A percentile compares a stretch with the other conserved stretches of the same genome.
These are phyloP conservation scores for Pogonomyrmex californicus DNA, from an alignment of 1,140 invertebrate species.

Conservation along the genomic window DNA sequence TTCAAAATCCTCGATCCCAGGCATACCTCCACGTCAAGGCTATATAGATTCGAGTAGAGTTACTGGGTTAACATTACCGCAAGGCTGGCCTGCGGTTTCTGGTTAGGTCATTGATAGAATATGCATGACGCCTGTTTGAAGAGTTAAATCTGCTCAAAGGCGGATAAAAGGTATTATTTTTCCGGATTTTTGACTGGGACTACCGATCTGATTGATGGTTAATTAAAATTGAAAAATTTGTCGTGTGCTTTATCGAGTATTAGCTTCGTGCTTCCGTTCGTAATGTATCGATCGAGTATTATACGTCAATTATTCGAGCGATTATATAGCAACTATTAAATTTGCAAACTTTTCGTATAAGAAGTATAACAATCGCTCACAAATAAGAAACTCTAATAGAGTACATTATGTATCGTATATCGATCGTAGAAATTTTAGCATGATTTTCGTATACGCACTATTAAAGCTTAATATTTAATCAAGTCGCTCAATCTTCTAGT, in stretches of 20 bases:
- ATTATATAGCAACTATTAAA: neutral
- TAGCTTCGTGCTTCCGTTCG: neutral
- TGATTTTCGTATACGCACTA: constrained; percentile 12
- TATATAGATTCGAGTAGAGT: constrained; percentile 71
- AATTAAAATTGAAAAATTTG: constrained; percentile 43
- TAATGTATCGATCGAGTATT: neutral
- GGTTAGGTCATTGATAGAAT: constrained; percentile 80
- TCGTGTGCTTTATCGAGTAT: neutral
- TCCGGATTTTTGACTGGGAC: constrained; percentile 27
- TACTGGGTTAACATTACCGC: constrained; percentile 77
- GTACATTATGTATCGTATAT: neutral
- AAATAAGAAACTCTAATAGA: neutral
- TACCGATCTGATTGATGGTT: constrained; percentile 30
- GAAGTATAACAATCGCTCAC: neutral
- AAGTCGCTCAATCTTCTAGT: constrained; percentile 54
- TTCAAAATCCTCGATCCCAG: constrained; percentile 72
- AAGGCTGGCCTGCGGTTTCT: constrained; percentile 77
- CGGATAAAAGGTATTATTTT: constrained; percentile 49
- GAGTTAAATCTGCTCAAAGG: constrained; percentile 77
- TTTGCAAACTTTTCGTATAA: neutral
- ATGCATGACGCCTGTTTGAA: constrained; percentile 81
- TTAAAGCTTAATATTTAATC: constrained; percentile 62
- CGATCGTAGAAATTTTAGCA: constrained; percentile 2
- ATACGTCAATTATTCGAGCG: neutral
- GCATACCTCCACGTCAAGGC: constrained; percentile 54